Base-by-base conservation (phyloP, 2,888 invertebrate species). In the Caenorhabditis angaria region DNA sequence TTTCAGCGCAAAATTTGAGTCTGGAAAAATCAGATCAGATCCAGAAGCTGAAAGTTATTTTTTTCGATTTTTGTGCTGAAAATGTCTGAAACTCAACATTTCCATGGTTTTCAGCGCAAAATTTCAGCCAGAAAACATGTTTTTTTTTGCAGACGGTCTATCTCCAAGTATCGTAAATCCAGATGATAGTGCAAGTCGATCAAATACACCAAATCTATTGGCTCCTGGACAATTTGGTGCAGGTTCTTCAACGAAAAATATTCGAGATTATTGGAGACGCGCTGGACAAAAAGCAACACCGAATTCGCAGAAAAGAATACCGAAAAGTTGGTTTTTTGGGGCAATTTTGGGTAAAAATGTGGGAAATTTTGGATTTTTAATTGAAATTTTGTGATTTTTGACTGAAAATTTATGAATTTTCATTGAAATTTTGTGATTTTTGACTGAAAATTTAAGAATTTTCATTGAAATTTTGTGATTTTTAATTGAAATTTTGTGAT, bases 111-210 rank as follows among this genome's bases (percentile, higher is more conserved):
- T n/a, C n/a, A n/a, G n/a, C n/a, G n/a, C n/a, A n/a, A n/a, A n/a
- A n/a, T n/a, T n/a, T n/a, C n/a, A n/a, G n/a, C n/a, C 35, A 35
- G 14, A 35, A 35, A 10, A 10, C 35, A 35, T 6, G 35, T 6
- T 35, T 35, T 35, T 35, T 35, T 14, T 35, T 35, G 35, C 22
- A 50, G 24, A 50, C 18, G 41, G 41, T 10, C 18, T 41, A 0
- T 73, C 73, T 0, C 77, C 77, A 1, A 56, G 41, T 14, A 18
- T 41, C 41, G 18, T 41, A 12, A 41, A 54, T 2, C 78, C 78
- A 24, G 72, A 78, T 29, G 75, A 75, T 28, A 75, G 75, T 51
- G 63, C 66, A 48, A 70, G 70, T 67, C 58, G 54, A 41, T 65
- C 27, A 14, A 55, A 54, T 20, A 70, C 74, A 22, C 75, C 32